Evolutionary conservation across 2,113 vertebrate genomes (phyloP).

Genomic region (Ovis canadensis): DNA sequence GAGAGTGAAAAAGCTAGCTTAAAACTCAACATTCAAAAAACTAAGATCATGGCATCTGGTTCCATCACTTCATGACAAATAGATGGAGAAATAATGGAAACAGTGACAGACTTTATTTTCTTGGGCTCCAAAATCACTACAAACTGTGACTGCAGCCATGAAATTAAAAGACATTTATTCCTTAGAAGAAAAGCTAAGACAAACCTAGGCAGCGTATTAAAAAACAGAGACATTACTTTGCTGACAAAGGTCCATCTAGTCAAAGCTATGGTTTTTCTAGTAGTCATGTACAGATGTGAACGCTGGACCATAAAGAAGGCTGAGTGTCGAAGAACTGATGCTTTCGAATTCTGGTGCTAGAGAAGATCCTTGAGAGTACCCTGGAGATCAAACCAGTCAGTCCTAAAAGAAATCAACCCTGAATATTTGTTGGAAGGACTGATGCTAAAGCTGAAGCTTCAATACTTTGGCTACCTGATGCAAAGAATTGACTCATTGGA

Average conservation of each 20-base stretch:
- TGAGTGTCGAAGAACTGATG: neutral
- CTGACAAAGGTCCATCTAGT: neutral
- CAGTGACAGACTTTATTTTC: neutral
- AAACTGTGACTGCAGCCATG: neutral
- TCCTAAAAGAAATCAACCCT: neutral
- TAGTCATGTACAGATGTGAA: neutral
- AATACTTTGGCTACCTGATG: neutral
- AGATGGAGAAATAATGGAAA: neutral
- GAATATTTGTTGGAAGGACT: neutral
- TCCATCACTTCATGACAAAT: neutral
- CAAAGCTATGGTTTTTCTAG: neutral
- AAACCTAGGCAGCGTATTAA: neutral
- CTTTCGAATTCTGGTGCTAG: neutral
- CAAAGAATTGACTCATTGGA: neutral
- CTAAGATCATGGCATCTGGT: neutral
- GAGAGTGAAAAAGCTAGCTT: neutral
- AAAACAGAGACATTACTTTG: neutral
- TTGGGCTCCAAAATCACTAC: neutral
- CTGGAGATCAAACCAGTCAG: neutral
- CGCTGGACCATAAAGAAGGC: neutral
- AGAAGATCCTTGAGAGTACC: neutral
- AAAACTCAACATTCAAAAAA: neutral
- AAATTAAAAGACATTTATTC: neutral
- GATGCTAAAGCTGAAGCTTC: neutral
- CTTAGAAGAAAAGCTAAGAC: neutral